Percentiles rank a stretch among this genome's conserved stretches.
Evolutionary conservation across 2,888 invertebrate genomes (phyloP).

Genomic region (Polylopha cassiicola): DNA sequence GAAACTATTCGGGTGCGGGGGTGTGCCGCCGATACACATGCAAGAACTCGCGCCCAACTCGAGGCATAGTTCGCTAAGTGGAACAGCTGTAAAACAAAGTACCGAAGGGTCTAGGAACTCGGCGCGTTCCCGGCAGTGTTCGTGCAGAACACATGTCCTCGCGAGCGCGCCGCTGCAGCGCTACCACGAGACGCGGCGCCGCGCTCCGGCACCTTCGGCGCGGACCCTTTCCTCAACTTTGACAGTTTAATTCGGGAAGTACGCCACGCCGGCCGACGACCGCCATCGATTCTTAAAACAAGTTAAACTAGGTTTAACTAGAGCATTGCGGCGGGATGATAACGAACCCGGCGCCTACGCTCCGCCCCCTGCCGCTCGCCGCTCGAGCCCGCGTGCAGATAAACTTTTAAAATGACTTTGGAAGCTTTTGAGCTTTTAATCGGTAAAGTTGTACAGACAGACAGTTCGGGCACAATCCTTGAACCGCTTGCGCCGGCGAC

Average conservation of each 20-base stretch:
- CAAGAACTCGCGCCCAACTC: constrained; percentile 76
- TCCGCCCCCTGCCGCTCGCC: constrained; percentile 45
- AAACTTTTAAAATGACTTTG: constrained; percentile 80
- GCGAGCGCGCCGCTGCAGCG: constrained; percentile 33
- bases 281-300: constrained; percentile 69
- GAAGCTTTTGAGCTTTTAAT: constrained; percentile 80
- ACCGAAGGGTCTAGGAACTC: constrained; percentile 77
- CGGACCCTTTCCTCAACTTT: constrained; percentile 44
- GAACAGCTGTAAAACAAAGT: constrained; percentile 78
- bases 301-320: constrained; percentile 73
- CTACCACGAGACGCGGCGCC: constrained; percentile 24
- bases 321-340: constrained; percentile 69
- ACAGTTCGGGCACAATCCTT: constrained; percentile 78
- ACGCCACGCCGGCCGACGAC: constrained; percentile 50
- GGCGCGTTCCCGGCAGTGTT: constrained; percentile 67
- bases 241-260: constrained; percentile 62
- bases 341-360: constrained; percentile 63
- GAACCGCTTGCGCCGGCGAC: constrained; percentile 78
- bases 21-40: constrained; percentile 75
- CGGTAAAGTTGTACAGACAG: constrained; percentile 79
- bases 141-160: constrained; percentile 55
- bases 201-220: constrained; percentile 31
- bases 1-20: constrained; percentile 75
- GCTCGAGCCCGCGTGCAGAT: constrained; percentile 69
- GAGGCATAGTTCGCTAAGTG: constrained; percentile 76